Percentiles rank a stretch among this genome's conserved stretches.
These are phyloP conservation scores for Crioceris asparagi DNA, from an alignment of 2,888 invertebrate species.

Conservation along the genomic window DNA sequence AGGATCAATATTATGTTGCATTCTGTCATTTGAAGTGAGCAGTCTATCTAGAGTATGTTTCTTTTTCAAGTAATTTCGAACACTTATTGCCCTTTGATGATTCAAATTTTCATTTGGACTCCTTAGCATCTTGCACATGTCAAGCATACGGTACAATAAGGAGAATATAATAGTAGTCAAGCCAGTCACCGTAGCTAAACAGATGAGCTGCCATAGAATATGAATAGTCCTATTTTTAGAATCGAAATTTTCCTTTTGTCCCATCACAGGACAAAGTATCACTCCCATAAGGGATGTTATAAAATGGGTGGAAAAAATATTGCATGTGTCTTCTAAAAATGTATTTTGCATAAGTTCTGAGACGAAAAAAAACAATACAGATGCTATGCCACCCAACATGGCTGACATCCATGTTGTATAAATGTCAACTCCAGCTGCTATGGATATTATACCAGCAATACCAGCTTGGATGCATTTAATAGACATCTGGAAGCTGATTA, in stretches of 20 bases:
- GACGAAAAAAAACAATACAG: slow-evolving; percentile 25
- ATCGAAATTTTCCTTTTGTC: not conserved
- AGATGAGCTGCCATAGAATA: slow-evolving; percentile 21
- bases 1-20: slow-evolving; percentile 19
- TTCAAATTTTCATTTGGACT: slow-evolving; percentile 17
- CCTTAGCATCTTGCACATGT: slow-evolving; percentile 12
- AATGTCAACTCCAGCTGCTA: slow-evolving; percentile 30
- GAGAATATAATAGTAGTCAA: slow-evolving; percentile 12
- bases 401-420: slow-evolving; percentile 27
- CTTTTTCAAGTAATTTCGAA: slow-evolving; percentile 16
- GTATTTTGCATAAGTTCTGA: slow-evolving; percentile 27
- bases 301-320: slow-evolving; percentile 30
- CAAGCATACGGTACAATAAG: slow-evolving; percentile 14
- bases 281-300: slow-evolving; percentile 28
- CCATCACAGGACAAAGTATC: slow-evolving; percentile 22
- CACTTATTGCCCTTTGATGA: slow-evolving; percentile 18
- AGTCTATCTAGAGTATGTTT: slow-evolving; percentile 16
- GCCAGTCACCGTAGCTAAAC: slow-evolving; percentile 11
- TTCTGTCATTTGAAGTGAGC: slow-evolving; percentile 16
- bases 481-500: slow-evolving; percentile 33
- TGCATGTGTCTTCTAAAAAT: slow-evolving; percentile 34
- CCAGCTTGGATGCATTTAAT: slow-evolving; percentile 33
- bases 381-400: slow-evolving; percentile 19
- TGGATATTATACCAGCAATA: slow-evolving; percentile 29
- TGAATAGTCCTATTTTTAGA: slow-evolving; percentile 7